phyloP scores from a whole-genome alignment of 2,113 vertebrate species.

The Myxocyprinus asiaticus region DNA sequence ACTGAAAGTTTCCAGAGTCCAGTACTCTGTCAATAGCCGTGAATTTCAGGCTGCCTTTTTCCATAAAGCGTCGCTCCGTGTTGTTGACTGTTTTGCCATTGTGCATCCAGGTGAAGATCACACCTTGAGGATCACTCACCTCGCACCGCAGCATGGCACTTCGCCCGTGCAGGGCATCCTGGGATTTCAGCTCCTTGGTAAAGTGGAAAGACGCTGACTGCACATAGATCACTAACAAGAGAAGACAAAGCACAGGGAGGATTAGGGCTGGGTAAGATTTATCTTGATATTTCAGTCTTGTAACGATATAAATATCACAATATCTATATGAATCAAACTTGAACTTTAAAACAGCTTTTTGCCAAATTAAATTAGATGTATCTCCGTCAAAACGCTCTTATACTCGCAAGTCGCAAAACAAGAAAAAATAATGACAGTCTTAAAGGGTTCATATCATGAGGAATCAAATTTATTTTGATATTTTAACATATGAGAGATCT shows the following conservation, averaged over 20 bases:
- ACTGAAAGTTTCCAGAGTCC: conserved; percentile 82
- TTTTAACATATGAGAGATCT: too few species aligned
- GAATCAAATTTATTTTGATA: too few species aligned
- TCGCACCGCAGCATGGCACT: conserved; percentile 85
- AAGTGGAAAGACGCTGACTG: conserved; percentile 71
- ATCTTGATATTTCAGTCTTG: too few species aligned
- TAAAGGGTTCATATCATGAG: too few species aligned
- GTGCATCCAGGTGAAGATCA: conserved; percentile 80
- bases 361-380: too few species aligned
- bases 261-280: too few species aligned
- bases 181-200: conserved; percentile 85
- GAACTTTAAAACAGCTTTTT: too few species aligned
- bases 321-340: too few species aligned
- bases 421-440: too few species aligned
- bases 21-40: conserved; percentile 75
- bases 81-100: conserved; percentile 70
- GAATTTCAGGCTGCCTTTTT: conserved; percentile 84
- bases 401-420: too few species aligned
- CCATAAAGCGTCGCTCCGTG: conserved; percentile 79
- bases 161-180: conserved; percentile 85
- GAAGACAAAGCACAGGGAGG: not conserved
- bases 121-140: conserved; percentile 59
- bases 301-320: too few species aligned
- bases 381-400: too few species aligned
- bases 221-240: conserved; percentile 58